A percentile compares a stretch with the other conserved stretches of the same genome.
Evolutionary conservation across 2,113 vertebrate genomes (phyloP).

Genomic region (Aleadryas rufinucha): DNA sequence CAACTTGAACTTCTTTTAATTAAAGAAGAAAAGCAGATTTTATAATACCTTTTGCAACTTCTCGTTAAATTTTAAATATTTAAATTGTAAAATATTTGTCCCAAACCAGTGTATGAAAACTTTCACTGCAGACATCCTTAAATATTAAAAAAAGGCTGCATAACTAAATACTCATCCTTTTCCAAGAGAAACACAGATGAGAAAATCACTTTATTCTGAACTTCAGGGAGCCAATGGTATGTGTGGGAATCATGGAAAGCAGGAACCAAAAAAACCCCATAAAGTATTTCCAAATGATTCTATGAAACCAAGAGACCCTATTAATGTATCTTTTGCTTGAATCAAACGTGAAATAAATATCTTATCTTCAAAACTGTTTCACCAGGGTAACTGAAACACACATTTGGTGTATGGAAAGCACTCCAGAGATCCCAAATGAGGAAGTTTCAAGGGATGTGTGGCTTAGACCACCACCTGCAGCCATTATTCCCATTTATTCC

Average conservation of each 20-base stretch:
- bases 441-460: neutral
- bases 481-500: neutral
- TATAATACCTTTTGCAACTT: neutral
- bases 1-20: neutral
- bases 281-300: neutral
- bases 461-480: neutral
- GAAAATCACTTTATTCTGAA: neutral
- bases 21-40: neutral
- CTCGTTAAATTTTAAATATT: neutral
- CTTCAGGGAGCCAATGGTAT: neutral
- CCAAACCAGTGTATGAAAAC: neutral
- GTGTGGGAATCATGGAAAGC: neutral
- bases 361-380: neutral
- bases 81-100: neutral
- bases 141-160: neutral
- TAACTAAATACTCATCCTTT: neutral
- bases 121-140: neutral
- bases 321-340: neutral
- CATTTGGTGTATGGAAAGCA: neutral
- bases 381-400: neutral
- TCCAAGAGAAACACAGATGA: neutral
- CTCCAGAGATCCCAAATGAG: neutral
- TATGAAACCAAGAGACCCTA: neutral
- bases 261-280: neutral
- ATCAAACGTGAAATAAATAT: neutral